Percentiles rank a stretch among this genome's conserved stretches.
Evolutionary conservation across 2,888 invertebrate species (phyloP).

Genomic region (Thera obeliscata): DNA sequence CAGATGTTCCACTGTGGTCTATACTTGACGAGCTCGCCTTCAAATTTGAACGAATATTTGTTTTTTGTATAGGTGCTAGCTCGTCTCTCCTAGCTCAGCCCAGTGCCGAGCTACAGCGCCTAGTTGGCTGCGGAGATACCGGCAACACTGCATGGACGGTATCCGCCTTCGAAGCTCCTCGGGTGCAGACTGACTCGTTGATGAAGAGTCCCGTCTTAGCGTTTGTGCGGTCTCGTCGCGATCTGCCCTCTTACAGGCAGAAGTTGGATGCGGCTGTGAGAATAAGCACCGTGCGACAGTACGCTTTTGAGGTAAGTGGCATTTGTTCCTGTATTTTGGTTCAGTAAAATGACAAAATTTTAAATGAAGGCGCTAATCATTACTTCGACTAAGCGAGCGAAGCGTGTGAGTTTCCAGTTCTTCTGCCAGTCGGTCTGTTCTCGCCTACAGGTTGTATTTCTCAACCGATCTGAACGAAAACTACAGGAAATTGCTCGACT

Average conservation of each 20-base stretch:
- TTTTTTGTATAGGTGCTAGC: slow-evolving; percentile 84
- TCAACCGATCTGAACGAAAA: too few relatives aligned
- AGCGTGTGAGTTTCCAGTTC: too few relatives aligned
- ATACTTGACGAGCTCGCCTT: too few relatives aligned
- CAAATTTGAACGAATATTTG: too few relatives aligned
- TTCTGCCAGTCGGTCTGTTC: too few relatives aligned
- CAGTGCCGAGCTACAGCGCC: slow-evolving; percentile 92
- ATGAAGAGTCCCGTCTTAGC: slow-evolving; percentile 93
- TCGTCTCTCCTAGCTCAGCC: slow-evolving; percentile 94
- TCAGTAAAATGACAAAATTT: too few relatives aligned
- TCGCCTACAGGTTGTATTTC: too few relatives aligned
- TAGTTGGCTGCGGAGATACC: slow-evolving; percentile 83
- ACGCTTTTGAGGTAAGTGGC: slow-evolving; percentile 90
- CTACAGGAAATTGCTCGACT: too few relatives aligned
- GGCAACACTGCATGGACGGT: slow-evolving; percentile 53
- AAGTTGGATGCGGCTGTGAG: slow-evolving; percentile 95
- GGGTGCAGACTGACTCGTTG: slow-evolving; percentile 82
- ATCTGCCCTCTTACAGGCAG: slow-evolving; percentile 91
- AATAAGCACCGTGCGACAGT: slow-evolving; percentile 91
- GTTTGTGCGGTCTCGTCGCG: slow-evolving; percentile 94
- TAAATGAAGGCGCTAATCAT: too few relatives aligned
- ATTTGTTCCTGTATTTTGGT: too few relatives aligned
- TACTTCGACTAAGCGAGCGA: too few relatives aligned
- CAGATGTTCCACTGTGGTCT: too few relatives aligned
- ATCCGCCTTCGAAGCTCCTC: slow-evolving; percentile 70